Base-by-base conservation (phyloP, 1,140 invertebrate genomes). In the Micrasema longulum region DNA sequence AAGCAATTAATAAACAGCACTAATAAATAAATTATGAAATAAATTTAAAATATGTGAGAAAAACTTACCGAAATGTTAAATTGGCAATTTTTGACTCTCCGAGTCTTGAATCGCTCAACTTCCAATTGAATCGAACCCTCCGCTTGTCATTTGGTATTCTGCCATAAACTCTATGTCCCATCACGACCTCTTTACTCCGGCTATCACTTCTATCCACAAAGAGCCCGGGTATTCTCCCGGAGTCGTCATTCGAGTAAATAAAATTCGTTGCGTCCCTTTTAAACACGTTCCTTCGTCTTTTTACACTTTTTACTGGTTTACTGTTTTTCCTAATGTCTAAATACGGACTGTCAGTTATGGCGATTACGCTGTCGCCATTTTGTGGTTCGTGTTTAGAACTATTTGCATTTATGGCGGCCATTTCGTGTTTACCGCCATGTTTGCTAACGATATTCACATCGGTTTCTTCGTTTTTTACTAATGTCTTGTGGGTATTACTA, bases 61-160 rank as follows among this genome's bases (percentile, higher is more conserved):
- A n/a, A 11, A 22, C 43, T 63, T 69, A 75, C 73, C 73, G 71
- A 65, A 75, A 75, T 1, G 73, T 75, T 12, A 75, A 57, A 38
- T 75, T 75, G 10, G 69, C 47, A 12, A 26, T 18, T 26, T 38
- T 71, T 6, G 23, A 20, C 48, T 75, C 73, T n/a, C 47, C 73
- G 11, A 71, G 36, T 36, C 69, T 71, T 11, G 48, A 36, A 41
- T 75, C 73, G 22, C 26, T 69, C 11, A 75, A 36, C 47, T 57
- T 47, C 73, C 73, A 75, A 6, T 50, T 45, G 6, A 75, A 45
- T 50, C 26, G 47, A n/a, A 35, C 11, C 36, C 53, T 68, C 7
- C 52, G 31, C 0, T 14, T 38, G 14, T 26, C 31, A 2, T 23
- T 47, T n/a, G 23, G 38, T 26, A 71, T 11, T 35, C 35, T 72